Evolutionary conservation across 2,888 invertebrate species (phyloP).

Genomic region (Amiota mariae): DNA sequence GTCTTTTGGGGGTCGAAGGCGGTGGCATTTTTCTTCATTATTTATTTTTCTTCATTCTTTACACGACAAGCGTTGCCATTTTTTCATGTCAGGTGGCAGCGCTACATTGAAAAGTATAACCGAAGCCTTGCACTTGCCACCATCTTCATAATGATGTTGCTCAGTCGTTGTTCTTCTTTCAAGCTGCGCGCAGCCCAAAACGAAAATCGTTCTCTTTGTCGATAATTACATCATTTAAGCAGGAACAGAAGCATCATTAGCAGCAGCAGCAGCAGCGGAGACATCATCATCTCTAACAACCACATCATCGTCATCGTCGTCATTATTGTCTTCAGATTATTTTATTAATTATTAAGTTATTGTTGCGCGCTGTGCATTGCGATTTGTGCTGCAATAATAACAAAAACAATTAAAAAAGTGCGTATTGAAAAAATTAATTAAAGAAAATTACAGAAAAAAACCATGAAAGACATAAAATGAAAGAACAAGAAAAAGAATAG

Average conservation of each 20-base stretch:
- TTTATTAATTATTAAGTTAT: constrained; percentile 28
- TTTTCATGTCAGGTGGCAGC: constrained; percentile 2
- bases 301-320: no score
- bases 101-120: background rate
- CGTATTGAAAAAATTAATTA: constrained; percentile 6
- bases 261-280: background rate
- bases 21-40: background rate
- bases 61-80: constrained; percentile 3
- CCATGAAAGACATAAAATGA: background rate
- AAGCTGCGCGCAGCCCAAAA: constrained; percentile 13
- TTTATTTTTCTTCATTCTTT: background rate
- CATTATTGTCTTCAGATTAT: background rate
- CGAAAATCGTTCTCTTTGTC: constrained; percentile 19
- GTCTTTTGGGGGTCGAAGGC: background rate
- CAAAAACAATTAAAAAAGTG: constrained; percentile 12
- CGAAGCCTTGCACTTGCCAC: background rate
- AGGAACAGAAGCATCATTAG: constrained; percentile 8
- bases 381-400: no score
- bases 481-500: constrained; percentile 5
- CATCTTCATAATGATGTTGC: constrained; percentile 3
- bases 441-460: background rate
- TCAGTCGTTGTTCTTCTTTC: background rate
- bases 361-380: constrained; percentile 13
- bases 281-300: background rate
- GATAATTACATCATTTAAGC: constrained; percentile 28